Percentiles rank a stretch among this genome's conserved stretches.
Evolutionary conservation across 2,797 vertebrate species (phyloP).

Genomic region (Pelochelys cantorii): DNA sequence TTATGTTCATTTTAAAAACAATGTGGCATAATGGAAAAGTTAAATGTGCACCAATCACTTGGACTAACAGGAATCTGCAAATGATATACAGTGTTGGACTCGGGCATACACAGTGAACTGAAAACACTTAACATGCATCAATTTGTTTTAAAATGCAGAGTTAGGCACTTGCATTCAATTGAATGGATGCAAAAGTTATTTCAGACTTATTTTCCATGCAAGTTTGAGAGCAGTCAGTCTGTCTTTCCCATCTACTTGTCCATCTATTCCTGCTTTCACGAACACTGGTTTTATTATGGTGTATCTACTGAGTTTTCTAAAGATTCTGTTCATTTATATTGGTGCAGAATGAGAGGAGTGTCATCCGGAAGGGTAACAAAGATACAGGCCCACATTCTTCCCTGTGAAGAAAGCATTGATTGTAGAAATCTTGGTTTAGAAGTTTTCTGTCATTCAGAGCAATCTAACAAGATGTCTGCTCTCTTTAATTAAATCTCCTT

Average conservation of each 20-base stretch:
- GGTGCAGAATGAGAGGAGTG: fast-evolving
- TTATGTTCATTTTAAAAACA: slow-evolving; percentile 10
- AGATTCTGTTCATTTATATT: not conserved
- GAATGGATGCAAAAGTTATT: not conserved
- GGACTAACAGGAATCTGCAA: slow-evolving; percentile 28
- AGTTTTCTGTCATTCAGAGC: not conserved
- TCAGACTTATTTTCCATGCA: not conserved
- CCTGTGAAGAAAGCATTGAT: not conserved
- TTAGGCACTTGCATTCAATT: not conserved
- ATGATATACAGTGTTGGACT: not conserved
- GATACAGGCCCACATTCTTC: not conserved
- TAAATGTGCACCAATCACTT: not conserved
- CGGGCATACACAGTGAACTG: too few species aligned
- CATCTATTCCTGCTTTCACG: not conserved
- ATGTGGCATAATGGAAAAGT: slow-evolving; percentile 12
- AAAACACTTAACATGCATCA: not conserved
- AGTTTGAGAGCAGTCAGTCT: not conserved
- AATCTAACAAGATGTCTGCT: slow-evolving; percentile 29
- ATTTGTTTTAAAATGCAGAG: not conserved
- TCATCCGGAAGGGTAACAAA: fast-evolving
- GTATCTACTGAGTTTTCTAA: not conserved
- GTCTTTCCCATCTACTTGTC: not conserved
- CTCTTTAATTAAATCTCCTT: slow-evolving; percentile 59
- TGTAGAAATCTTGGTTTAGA: not conserved
- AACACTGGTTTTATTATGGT: fast-evolving